Percentiles rank a stretch among this genome's conserved stretches.
Conservation (phyloP, 2,113 vertebrate species). For the Poecile atricapillus region DNA sequence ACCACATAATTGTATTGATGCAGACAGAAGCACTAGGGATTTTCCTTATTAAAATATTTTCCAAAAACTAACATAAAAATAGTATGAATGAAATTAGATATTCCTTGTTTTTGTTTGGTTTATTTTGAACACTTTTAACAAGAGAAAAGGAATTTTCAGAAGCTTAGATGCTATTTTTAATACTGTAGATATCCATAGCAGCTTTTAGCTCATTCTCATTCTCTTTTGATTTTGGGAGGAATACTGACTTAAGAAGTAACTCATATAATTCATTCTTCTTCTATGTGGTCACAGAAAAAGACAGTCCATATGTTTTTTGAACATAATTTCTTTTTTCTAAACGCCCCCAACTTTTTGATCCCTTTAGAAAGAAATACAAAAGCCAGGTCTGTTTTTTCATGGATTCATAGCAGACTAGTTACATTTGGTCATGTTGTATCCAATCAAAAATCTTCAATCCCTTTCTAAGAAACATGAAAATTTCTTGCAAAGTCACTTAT, state of each 20-base stretch:
- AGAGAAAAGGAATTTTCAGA: background rate
- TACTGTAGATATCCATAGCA: background rate
- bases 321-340: background rate
- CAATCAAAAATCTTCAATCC: background rate
- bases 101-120: background rate
- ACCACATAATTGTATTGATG: background rate
- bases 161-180: background rate
- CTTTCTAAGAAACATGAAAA: background rate
- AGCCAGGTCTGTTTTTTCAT: background rate
- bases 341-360: background rate
- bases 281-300: fast-evolving
- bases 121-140: background rate
- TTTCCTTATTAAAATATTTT: background rate
- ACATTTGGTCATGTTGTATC: background rate
- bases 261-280: background rate
- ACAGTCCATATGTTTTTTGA: background rate
- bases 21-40: background rate
- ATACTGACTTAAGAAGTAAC: background rate
- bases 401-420: background rate
- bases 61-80: background rate
- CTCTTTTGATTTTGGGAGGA: background rate
- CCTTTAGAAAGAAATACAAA: background rate
- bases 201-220: background rate
- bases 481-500: background rate
- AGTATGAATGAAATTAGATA: background rate